Conservation (phyloP, 35 echinoderm and acorn worm genomes). For the Apostichopus californicus region DNA sequence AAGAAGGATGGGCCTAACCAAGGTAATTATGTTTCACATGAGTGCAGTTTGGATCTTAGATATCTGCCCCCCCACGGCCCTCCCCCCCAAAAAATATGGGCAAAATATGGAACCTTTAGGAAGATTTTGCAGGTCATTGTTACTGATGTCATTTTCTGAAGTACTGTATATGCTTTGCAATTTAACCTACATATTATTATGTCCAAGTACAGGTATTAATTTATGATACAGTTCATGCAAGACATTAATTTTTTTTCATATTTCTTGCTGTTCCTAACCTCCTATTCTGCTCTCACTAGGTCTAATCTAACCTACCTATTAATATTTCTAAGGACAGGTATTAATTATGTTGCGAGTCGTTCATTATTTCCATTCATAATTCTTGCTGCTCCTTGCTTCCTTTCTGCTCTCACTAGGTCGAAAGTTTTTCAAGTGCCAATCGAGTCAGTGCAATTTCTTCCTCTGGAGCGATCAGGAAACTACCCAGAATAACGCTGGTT, state of each 20-base stretch:
- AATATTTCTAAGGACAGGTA: too few relatives aligned
- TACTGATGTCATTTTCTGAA: too few relatives aligned
- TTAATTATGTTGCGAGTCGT: too few relatives aligned
- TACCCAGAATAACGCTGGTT: not conserved
- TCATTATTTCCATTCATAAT: not conserved
- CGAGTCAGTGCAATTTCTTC: conserved; percentile 92
- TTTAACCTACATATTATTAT: too few relatives aligned
- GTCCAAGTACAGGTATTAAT: too few relatives aligned
- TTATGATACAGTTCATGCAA: too few relatives aligned
- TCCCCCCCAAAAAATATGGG: too few relatives aligned
- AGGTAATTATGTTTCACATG: conserved; percentile 52
- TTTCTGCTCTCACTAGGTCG: conserved; percentile 59
- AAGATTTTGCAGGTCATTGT: too few relatives aligned
- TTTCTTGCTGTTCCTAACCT: not conserved
- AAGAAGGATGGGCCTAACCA: conserved; percentile 90
- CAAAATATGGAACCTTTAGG: too few relatives aligned
- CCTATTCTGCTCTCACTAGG: conserved; percentile 42
- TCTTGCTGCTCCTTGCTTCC: not conserved
- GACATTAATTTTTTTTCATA: not conserved
- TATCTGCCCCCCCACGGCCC: too few relatives aligned
- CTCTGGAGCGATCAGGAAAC: conserved; percentile 89
- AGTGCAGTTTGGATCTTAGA: not conserved
- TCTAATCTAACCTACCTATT: not conserved
- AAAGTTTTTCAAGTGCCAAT: conserved; percentile 89
- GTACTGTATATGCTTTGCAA: too few relatives aligned